Evolutionary conservation across 2,888 invertebrate species (phyloP).

Genomic region (Orchesella flavescens): DNA sequence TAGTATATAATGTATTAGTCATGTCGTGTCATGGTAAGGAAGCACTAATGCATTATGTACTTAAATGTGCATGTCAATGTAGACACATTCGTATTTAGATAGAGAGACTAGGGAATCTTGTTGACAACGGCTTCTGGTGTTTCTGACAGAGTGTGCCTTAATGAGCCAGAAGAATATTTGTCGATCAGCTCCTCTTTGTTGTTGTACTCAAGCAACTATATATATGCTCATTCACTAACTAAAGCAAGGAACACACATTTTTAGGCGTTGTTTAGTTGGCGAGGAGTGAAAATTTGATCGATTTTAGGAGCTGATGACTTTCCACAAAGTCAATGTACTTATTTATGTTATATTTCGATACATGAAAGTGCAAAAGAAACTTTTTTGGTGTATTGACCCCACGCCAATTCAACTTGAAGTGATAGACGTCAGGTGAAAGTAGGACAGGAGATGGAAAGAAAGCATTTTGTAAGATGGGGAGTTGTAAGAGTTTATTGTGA

Average conservation of each 20-base stretch:
- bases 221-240: conserved; percentile 18
- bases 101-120: background rate
- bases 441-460: background rate
- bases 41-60: too few relatives aligned
- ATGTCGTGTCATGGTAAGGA: too few relatives aligned
- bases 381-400: conserved; percentile 49
- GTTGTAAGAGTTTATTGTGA: conserved; percentile 21
- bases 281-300: conserved; percentile 52
- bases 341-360: too few relatives aligned
- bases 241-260: background rate
- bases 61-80: too few relatives aligned
- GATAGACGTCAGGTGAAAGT: background rate
- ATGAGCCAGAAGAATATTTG: conserved; percentile 57
- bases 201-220: background rate
- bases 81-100: too few relatives aligned
- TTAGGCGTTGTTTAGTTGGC: conserved; percentile 20
- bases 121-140: background rate
- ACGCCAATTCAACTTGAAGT: conserved; percentile 1
- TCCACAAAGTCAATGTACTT: background rate
- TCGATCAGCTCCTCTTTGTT: conserved; percentile 36
- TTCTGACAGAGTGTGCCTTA: background rate
- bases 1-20: too few relatives aligned
- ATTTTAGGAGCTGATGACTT: conserved; percentile 45
- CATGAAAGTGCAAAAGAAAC: too few relatives aligned
- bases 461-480: background rate